Percentiles rank a stretch among this genome's conserved stretches.
Conservation (phyloP, 1,140 invertebrate genomes). For the Eriocheir sinensis region DNA sequence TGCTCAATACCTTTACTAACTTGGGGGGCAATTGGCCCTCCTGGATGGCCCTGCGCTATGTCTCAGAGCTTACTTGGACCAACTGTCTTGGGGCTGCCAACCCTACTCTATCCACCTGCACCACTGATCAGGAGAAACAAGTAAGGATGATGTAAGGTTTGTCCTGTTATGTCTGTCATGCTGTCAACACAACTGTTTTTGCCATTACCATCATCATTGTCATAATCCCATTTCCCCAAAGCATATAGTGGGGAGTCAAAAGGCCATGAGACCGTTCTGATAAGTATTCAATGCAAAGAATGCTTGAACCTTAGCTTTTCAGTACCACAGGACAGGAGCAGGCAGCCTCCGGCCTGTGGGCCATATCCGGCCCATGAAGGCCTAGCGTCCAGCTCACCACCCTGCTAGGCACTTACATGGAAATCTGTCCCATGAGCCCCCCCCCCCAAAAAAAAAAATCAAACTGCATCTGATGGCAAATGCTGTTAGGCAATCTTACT, state of each 20-base stretch:
- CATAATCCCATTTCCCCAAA: neutral
- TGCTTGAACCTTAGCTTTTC: neutral
- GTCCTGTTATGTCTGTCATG: neutral
- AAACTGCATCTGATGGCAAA: too few relatives aligned
- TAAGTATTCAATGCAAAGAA: neutral
- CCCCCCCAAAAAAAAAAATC: too few relatives aligned
- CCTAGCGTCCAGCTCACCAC: too few relatives aligned
- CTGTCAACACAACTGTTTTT: neutral
- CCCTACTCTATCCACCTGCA: slow-evolving; percentile 35
- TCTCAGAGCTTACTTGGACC: slow-evolving; percentile 93
- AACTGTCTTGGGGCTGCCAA: slow-evolving; percentile 83
- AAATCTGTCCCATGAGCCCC: too few relatives aligned
- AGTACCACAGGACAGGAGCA: too few relatives aligned
- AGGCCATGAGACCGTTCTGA: neutral
- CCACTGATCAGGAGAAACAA: slow-evolving; percentile 50
- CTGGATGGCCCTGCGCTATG: slow-evolving; percentile 95
- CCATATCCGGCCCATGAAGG: too few relatives aligned
- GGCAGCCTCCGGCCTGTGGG: too few relatives aligned
- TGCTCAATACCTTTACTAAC: slow-evolving; percentile 98
- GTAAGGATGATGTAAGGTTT: slow-evolving; percentile 80
- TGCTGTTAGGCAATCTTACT: too few relatives aligned
- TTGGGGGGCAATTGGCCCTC: slow-evolving; percentile 99
- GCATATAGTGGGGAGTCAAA: neutral
- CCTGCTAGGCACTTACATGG: too few relatives aligned
- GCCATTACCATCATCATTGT: neutral